Base-by-base conservation (phyloP, 2,888 invertebrate genomes). In the Odontocolon sp. region DNA sequence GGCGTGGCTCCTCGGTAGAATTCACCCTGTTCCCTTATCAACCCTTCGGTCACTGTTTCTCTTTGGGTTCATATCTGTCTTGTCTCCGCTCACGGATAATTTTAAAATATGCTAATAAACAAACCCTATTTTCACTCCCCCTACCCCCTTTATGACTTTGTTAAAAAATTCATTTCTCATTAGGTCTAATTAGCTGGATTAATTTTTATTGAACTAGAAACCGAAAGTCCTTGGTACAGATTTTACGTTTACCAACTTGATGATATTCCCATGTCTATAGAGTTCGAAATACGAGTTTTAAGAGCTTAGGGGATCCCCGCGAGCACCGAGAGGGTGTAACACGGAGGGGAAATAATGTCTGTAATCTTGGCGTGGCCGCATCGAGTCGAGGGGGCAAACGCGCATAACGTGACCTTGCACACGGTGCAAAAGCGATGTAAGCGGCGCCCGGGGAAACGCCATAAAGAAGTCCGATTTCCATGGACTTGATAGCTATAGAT, bases 21-120 rank as follows among this genome's bases (percentile, higher is more conserved):
- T 81, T 85, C 84, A 84, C 86, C 86, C 84, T 50, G 52, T 84
- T 85, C 84, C 86, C 87, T 88, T 87, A 87, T 88, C 87, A 88
- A 82, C 81, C 83, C 83, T 26, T 16, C 38, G 36, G 64, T 64
- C 64, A 47, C 23, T 6, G 3, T 45, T 45, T 18, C 21, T 18
- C 31, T 26, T 40, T 26, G 50, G 26, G 36, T 64, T 38, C 50
- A 36, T 36, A 47, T 36, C 50, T 47, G 36, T 5, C 63, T 45
- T 50, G 6, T 38, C n/a, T 38, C 23, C 23, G 23, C 21, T 16
- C 50, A 23, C 14, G 23, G 38, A 64, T 50, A 36, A 64, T 64
- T 64, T 64, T 26, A 38, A 50, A 50, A 64, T 50, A 64, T 50
- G 50, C 64, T 64, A 64, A 64, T 64, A 64, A 64, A 50, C 42